phyloP scores from a whole-genome alignment of 2,888 invertebrate genomes.

The Proisotoma minuta region DNA sequence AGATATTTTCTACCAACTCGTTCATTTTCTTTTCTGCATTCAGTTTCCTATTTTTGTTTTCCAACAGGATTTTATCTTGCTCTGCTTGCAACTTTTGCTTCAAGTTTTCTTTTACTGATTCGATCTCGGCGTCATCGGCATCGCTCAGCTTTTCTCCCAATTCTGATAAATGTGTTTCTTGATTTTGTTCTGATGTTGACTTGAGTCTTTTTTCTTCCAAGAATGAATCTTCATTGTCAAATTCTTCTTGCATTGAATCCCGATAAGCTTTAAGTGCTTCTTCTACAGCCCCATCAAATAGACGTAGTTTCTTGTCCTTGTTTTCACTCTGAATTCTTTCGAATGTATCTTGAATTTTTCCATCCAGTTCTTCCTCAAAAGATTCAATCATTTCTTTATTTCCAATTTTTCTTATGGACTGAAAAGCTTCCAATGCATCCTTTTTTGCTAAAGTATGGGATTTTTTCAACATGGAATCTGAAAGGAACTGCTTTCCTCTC shows the following conservation, averaged over 20 bases:
- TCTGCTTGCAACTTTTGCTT: conserved; percentile 6
- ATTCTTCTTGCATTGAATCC: conserved; percentile 14
- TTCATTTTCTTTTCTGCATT: conserved; percentile 5
- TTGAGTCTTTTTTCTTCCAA: conserved; percentile 7
- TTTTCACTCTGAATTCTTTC: conserved; percentile 9
- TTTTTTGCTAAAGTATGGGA: not conserved
- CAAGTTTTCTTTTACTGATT: not conserved
- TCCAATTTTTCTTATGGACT: conserved; percentile 9
- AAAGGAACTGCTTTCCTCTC: not conserved
- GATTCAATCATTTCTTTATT: not conserved
- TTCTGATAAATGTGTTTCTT: not conserved
- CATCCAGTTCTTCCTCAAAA: conserved; percentile 1
- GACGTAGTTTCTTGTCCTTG: not conserved
- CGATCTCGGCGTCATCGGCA: conserved; percentile 2
- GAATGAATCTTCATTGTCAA: conserved; percentile 4
- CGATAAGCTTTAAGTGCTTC: not conserved
- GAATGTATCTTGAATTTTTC: conserved; percentile 1
- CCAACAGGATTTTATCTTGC: not conserved
- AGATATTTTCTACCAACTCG: not conserved
- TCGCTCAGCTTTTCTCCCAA: conserved; percentile 15
- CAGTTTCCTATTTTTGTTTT: conserved; percentile 5
- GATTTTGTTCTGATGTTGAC: not conserved
- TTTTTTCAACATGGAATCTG: not conserved
- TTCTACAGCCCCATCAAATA: not conserved
- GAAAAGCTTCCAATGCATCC: not conserved